Percentiles rank a stretch among this genome's conserved stretches.
These are phyloP conservation scores for Erannis defoliaria DNA, from an alignment of 2,888 invertebrate genomes.

Conservation along the genomic window DNA sequence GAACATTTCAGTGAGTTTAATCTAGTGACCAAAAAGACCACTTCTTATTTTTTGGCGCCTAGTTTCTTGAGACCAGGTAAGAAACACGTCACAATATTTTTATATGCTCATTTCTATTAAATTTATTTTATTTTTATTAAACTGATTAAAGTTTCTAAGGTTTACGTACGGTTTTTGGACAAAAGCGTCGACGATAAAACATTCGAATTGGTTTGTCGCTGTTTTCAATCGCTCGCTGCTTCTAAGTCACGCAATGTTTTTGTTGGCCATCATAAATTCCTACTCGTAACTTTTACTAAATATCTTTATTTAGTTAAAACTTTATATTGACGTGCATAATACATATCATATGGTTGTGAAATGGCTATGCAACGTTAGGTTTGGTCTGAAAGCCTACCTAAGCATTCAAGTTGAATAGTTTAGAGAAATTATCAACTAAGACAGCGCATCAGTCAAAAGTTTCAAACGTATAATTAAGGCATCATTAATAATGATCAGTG, in stretches of 20 bases:
- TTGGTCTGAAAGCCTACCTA: neutral
- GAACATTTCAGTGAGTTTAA: slow-evolving; percentile 49
- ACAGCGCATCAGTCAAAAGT: slow-evolving; percentile 23
- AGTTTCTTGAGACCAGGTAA: slow-evolving; percentile 72
- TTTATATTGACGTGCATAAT: no score
- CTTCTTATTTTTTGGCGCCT: slow-evolving; percentile 62
- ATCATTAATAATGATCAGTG: slow-evolving; percentile 28
- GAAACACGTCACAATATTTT: slow-evolving; percentile 43
- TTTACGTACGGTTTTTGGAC: neutral
- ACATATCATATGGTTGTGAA: no score
- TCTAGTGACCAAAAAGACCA: slow-evolving; percentile 61
- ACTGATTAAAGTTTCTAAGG: no score
- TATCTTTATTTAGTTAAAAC: neutral
- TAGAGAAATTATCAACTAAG: slow-evolving; percentile 15
- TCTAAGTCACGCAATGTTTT: slow-evolving; percentile 16
- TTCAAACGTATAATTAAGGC: slow-evolving; percentile 32
- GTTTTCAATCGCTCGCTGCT: neutral
- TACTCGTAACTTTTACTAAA: neutral
- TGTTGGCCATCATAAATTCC: slow-evolving; percentile 3
- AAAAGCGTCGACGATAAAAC: neutral
- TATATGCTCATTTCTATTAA: neutral
- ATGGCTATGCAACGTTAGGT: neutral
- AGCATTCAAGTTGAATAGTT: neutral
- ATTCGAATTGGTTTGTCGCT: slow-evolving; percentile 6
- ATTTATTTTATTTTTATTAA: neutral